A percentile compares a stretch with the other conserved stretches of the same genome.
phyloP scores from a whole-genome alignment of 2,113 vertebrate species.

The Oxygymnocypris stewartii region DNA sequence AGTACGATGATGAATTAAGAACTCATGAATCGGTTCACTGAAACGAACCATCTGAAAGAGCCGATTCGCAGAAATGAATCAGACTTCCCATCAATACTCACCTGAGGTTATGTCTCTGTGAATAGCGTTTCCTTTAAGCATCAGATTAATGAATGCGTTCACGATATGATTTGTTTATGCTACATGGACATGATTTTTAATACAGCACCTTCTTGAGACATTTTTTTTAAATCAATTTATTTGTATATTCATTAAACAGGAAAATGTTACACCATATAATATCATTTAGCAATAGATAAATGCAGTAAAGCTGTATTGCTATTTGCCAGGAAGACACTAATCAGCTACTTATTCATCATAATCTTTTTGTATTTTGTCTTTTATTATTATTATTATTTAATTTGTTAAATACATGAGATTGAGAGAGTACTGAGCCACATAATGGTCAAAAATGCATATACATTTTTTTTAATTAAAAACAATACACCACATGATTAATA shows the following conservation, averaged over 20 bases:
- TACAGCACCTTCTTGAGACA: not conserved
- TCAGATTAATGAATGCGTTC: not conserved
- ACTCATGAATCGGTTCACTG: not conserved
- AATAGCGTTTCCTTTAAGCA: not conserved
- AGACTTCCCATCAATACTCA: too few species aligned
- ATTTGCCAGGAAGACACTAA: not conserved
- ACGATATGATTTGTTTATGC: not conserved
- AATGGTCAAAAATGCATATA: not conserved
- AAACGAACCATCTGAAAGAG: not conserved
- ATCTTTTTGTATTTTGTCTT: not conserved
- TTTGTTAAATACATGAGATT: not conserved
- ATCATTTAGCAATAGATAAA: not conserved
- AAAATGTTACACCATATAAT: not conserved
- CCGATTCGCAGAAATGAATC: not conserved
- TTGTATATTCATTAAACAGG: not conserved
- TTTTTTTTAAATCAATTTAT: slow-evolving; percentile 7
- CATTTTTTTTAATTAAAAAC: not conserved
- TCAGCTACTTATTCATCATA: not conserved
- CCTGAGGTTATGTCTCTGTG: not conserved
- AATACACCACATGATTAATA: not conserved
- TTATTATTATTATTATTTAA: not conserved
- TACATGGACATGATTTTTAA: not conserved
- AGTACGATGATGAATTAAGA: too few species aligned
- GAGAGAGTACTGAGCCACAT: not conserved
- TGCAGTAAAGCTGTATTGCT: slow-evolving; percentile 19